Percentiles rank a stretch among this genome's conserved stretches.
phyloP scores from a whole-genome alignment of 2,113 vertebrate species.

The Menidia beryllina region DNA sequence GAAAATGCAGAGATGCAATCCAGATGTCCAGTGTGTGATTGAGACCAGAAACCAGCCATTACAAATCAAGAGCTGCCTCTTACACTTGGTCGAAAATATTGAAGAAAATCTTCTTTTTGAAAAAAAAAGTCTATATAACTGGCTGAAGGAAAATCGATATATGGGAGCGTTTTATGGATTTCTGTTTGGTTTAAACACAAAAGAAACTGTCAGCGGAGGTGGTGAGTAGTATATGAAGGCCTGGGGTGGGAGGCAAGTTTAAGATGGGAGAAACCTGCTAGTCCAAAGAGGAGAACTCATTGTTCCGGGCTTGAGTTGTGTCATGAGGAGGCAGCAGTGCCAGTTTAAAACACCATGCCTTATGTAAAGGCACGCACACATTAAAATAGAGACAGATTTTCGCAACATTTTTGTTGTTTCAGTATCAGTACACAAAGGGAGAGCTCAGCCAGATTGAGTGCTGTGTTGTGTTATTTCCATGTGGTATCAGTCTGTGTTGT shows the following conservation, averaged over 20 bases:
- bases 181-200: constrained; percentile 69
- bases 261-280: constrained; percentile 64
- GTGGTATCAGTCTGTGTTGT: not conserved
- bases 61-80: constrained; percentile 82
- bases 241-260: constrained; percentile 65
- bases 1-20: constrained; percentile 82
- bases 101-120: constrained; percentile 31
- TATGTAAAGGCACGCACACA: too few species aligned
- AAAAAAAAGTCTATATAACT: constrained; percentile 32
- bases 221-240: constrained; percentile 53
- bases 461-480: not conserved
- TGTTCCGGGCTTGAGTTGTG: constrained; percentile 77
- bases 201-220: constrained; percentile 43
- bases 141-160: constrained; percentile 37
- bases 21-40: constrained; percentile 87
- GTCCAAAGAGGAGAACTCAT: constrained; percentile 75
- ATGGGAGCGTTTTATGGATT: constrained; percentile 76
- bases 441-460: too few species aligned
- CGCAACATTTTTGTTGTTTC: too few species aligned
- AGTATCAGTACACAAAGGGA: too few species aligned
- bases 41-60: constrained; percentile 88
- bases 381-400: too few species aligned
- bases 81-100: constrained; percentile 62
- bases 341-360: too few species aligned
- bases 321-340: constrained; percentile 52